Evolutionary conservation across 1,140 invertebrate genomes (phyloP).

Genomic region (Drosophila teissieri): DNA sequence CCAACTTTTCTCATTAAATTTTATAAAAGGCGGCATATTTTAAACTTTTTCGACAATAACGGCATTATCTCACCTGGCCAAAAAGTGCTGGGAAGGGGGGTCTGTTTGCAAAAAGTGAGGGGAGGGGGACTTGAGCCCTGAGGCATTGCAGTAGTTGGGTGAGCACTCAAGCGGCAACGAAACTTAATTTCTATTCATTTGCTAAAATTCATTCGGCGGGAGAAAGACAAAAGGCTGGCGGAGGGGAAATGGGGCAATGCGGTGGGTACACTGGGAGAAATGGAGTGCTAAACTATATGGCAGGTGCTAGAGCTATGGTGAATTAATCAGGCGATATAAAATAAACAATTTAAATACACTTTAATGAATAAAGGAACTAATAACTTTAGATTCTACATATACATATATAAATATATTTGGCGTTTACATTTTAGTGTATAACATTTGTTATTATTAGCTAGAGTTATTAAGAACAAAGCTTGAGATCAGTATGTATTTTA

Average conservation of each 20-base stretch:
- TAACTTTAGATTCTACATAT: background rate
- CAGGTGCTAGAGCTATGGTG: too few relatives aligned
- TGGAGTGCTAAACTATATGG: background rate
- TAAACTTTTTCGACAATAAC: slow-evolving; percentile 82
- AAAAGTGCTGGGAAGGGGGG: background rate
- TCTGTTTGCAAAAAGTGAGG: background rate
- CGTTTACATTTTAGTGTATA: too few relatives aligned
- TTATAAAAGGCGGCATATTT: slow-evolving; percentile 83
- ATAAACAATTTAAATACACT: too few relatives aligned
- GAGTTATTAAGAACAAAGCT: too few relatives aligned
- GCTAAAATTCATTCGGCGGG: slow-evolving; percentile 69
- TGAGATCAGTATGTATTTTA: too few relatives aligned
- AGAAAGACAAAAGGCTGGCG: slow-evolving; percentile 11
- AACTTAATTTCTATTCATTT: slow-evolving; percentile 83
- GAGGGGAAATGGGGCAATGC: slow-evolving; percentile 7
- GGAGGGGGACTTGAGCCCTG: slow-evolving; percentile 2
- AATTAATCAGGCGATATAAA: too few relatives aligned
- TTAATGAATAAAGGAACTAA: too few relatives aligned
- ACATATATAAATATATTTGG: too few relatives aligned
- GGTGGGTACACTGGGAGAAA: slow-evolving; percentile 20
- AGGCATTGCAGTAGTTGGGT: slow-evolving; percentile 70
- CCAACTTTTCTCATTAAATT: slow-evolving; percentile 83
- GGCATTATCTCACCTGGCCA: slow-evolving; percentile 73
- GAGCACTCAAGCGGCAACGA: slow-evolving; percentile 73
- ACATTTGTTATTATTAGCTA: too few relatives aligned